Evolutionary conservation across 2,888 invertebrate species (phyloP).

Genomic region (Scaptodrosophila latifasciaeformis): DNA sequence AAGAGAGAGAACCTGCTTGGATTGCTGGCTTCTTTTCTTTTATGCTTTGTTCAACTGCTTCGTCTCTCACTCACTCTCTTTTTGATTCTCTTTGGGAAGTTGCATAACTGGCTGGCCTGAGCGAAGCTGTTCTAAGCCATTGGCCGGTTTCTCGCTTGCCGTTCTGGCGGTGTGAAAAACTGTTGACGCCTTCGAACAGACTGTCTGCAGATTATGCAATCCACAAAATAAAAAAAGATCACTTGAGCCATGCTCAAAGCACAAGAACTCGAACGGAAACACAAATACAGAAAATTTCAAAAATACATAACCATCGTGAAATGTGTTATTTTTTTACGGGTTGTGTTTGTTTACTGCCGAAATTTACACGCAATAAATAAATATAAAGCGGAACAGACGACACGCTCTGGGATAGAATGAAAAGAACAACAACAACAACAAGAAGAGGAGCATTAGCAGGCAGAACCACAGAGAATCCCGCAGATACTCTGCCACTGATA

Average conservation of each 20-base stretch:
- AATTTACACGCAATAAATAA: constrained; percentile 60
- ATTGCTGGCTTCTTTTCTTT: background rate
- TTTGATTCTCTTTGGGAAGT: background rate
- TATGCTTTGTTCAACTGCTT: too few relatives aligned
- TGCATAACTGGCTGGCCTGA: background rate
- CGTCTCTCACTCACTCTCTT: too few relatives aligned
- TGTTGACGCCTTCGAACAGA: too few relatives aligned
- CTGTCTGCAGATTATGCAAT: background rate
- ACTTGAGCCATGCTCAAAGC: background rate
- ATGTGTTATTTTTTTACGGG: constrained; percentile 15
- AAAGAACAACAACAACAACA: background rate
- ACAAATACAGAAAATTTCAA: constrained; percentile 11
- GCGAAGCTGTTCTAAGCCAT: background rate
- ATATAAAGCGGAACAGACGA: constrained; percentile 14
- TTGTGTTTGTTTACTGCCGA: constrained; percentile 45
- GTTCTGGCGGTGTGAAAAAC: too few relatives aligned
- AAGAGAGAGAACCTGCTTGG: background rate
- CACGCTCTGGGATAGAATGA: background rate
- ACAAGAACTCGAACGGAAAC: background rate
- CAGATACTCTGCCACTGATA: background rate
- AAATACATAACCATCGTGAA: constrained; percentile 43
- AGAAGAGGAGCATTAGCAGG: too few relatives aligned
- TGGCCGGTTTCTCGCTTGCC: background rate
- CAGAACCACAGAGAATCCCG: background rate
- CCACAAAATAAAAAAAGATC: background rate